phyloP scores from a whole-genome alignment of 2,113 vertebrate genomes.

The Peucedramus taeniatus region DNA sequence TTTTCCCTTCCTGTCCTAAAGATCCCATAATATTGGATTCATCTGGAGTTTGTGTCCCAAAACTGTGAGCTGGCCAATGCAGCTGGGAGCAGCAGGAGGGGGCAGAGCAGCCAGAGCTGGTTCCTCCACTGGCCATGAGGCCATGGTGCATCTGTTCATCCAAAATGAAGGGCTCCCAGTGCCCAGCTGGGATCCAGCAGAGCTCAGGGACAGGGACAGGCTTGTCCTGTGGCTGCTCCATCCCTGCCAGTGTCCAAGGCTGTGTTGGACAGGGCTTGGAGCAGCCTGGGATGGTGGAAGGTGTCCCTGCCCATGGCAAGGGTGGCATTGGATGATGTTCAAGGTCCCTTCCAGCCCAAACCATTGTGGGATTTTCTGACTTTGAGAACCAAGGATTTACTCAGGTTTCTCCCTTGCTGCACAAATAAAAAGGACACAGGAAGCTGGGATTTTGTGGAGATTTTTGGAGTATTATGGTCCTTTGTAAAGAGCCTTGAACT shows the following conservation, averaged over 20 bases:
- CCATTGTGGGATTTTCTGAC: neutral
- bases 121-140: neutral
- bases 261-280: fast-evolving
- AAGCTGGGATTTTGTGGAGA: neutral
- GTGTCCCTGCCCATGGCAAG: neutral
- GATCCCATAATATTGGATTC: fast-evolving
- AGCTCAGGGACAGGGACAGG: neutral
- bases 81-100: neutral
- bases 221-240: neutral
- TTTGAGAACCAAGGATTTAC: neutral
- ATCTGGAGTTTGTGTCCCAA: neutral
- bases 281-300: neutral
- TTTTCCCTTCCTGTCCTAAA: neutral
- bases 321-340: fast-evolving
- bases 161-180: neutral
- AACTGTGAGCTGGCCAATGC: neutral
- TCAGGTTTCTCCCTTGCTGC: neutral
- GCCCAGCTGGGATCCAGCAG: neutral
- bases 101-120: neutral
- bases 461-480: fast-evolving
- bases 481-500: neutral
- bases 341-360: neutral
- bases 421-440: neutral
- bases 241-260: neutral
- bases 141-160: fast-evolving